These are phyloP conservation scores for Hofmannophila pseudospretella DNA, from an alignment of 2,888 invertebrate genomes.

Conservation along the genomic window DNA sequence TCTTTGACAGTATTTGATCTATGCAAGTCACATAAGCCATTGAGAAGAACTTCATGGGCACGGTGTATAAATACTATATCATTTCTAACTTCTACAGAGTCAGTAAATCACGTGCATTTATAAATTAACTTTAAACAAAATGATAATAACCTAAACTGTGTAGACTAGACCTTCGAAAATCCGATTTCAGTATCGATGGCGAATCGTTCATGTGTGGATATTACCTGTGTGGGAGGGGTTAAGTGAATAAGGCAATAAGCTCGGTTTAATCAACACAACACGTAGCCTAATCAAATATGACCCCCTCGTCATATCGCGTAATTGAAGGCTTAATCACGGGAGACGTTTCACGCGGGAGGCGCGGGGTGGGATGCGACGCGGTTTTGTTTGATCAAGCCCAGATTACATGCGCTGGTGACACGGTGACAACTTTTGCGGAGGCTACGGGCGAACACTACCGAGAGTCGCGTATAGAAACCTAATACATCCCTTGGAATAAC, in stretches of 20 bases:
- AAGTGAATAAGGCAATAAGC: conserved; percentile 72
- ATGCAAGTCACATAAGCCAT: too few relatives aligned
- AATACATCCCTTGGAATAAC: too few relatives aligned
- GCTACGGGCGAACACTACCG: conserved; percentile 17
- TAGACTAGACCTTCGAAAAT: not conserved
- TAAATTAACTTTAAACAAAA: too few relatives aligned
- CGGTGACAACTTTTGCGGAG: conserved; percentile 42
- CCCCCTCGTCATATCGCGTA: conserved; percentile 71
- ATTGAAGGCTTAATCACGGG: conserved; percentile 73
- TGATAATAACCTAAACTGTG: too few relatives aligned
- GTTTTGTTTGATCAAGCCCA: conserved; percentile 60
- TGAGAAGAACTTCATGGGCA: too few relatives aligned
- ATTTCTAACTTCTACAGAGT: too few relatives aligned
- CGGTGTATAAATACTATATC: too few relatives aligned
- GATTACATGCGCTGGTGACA: conserved; percentile 36
- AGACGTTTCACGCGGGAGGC: conserved; percentile 54
- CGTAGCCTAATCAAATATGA: conserved; percentile 75
- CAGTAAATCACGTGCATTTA: too few relatives aligned
- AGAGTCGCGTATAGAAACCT: too few relatives aligned
- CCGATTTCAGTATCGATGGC: conserved; percentile 34
- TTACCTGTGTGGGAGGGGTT: conserved; percentile 44
- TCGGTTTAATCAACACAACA: conserved; percentile 74
- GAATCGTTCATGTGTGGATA: conserved; percentile 36
- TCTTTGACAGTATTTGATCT: too few relatives aligned
- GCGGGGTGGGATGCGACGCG: conserved; percentile 30